Percentiles rank a stretch among this genome's conserved stretches.
Evolutionary conservation across 2,888 invertebrate species (phyloP).

Genomic region (Cosmorhoe ocellata): DNA sequence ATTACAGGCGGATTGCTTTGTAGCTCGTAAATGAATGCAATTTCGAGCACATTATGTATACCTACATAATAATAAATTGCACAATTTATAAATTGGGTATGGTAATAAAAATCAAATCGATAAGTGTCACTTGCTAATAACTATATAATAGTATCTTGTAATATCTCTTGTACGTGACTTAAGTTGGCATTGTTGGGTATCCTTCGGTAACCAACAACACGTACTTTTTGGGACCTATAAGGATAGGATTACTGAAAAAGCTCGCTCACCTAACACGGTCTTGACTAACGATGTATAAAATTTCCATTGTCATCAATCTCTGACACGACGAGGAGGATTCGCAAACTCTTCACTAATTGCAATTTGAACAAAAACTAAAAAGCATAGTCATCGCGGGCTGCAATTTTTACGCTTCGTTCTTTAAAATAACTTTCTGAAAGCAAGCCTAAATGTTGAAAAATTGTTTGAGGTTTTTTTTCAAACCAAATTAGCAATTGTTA

Average conservation of each 20-base stretch:
- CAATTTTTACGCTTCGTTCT: conserved; percentile 69
- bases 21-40: conserved; percentile 17
- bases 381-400: conserved; percentile 74
- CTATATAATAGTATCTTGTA: too few relatives aligned
- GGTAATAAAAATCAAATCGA: too few relatives aligned
- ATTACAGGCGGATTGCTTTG: conserved; percentile 15
- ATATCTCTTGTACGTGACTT: too few relatives aligned
- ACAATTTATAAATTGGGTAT: too few relatives aligned
- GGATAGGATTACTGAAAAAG: conserved; percentile 75
- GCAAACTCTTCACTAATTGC: conserved; percentile 81
- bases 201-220: too few relatives aligned
- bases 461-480: conserved; percentile 20
- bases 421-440: conserved; percentile 51
- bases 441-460: conserved; percentile 26
- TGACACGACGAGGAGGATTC: conserved; percentile 79
- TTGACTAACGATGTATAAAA: conserved; percentile 82
- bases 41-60: conserved; percentile 56
- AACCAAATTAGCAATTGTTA: background rate
- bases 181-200: too few relatives aligned
- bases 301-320: conserved; percentile 83
- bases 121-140: too few relatives aligned
- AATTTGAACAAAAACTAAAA: conserved; percentile 81
- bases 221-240: conserved; percentile 53
- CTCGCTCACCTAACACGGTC: conserved; percentile 74
- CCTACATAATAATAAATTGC: too few relatives aligned